phyloP scores from a whole-genome alignment of 2,113 vertebrate genomes.

The Coregonus clupeaformis region DNA sequence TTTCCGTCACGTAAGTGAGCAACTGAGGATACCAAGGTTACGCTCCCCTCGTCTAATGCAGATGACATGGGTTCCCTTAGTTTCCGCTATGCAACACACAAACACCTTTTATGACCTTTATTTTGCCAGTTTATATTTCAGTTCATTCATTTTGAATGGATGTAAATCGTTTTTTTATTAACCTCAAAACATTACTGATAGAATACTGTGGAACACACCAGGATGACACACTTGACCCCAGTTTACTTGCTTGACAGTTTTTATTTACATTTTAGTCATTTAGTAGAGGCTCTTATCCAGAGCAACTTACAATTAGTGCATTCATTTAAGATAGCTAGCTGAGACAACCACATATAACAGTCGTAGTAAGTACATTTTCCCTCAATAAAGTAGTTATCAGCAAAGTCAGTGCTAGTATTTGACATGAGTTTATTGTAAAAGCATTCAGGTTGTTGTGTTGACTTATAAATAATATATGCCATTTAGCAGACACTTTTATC shows the following conservation, averaged over 20 bases:
- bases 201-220: background rate
- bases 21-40: conserved; percentile 93
- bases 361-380: too few species aligned
- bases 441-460: background rate
- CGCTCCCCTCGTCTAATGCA: conserved; percentile 81
- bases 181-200: background rate
- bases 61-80: conserved; percentile 72
- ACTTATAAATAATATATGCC: background rate
- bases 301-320: too few species aligned
- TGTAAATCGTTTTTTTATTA: too few species aligned
- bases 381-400: too few species aligned
- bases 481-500: too few species aligned
- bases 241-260: background rate
- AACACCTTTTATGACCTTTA: background rate
- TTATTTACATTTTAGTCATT: too few species aligned
- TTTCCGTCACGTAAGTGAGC: conserved; percentile 99
- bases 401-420: background rate
- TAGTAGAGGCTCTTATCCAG: too few species aligned
- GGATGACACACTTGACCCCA: background rate
- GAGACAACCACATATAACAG: too few species aligned
- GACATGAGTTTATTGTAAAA: conserved; percentile 1
- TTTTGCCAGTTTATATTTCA: background rate
- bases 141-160: background rate
- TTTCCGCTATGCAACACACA: conserved; percentile 49
- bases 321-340: too few species aligned